These are phyloP conservation scores for Pelosia muscerda DNA, from an alignment of 2,888 invertebrate species.

Conservation along the genomic window DNA sequence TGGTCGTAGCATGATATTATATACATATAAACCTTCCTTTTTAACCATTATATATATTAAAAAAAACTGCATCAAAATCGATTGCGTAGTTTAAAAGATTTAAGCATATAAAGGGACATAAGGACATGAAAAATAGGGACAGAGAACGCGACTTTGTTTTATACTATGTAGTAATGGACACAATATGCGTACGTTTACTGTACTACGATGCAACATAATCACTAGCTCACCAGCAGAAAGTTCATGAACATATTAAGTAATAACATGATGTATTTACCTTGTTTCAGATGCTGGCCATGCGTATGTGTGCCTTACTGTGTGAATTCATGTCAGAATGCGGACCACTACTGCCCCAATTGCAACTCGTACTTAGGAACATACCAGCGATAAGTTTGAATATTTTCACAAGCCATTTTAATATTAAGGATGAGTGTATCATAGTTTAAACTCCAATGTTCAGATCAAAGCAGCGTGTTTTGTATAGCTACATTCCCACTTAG, in stretches of 20 bases:
- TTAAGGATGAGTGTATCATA: slow-evolving; percentile 15
- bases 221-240: too few relatives aligned
- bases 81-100: too few relatives aligned
- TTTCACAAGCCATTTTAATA: slow-evolving; percentile 8
- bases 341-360: slow-evolving; percentile 87
- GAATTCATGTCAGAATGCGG: slow-evolving; percentile 84
- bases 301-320: slow-evolving; percentile 87
- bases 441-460: slow-evolving; percentile 6
- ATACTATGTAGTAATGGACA: too few relatives aligned
- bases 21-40: too few relatives aligned
- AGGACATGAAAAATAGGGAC: too few relatives aligned
- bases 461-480: not conserved
- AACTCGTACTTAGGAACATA: slow-evolving; percentile 85
- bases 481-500: slow-evolving; percentile 13
- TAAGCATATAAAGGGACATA: too few relatives aligned
- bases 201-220: too few relatives aligned
- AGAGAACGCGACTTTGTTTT: too few relatives aligned
- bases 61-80: too few relatives aligned
- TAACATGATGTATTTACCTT: slow-evolving; percentile 13
- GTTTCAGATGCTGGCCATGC: slow-evolving; percentile 85
- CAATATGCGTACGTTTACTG: too few relatives aligned
- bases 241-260: not conserved
- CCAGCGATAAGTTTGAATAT: slow-evolving; percentile 38
- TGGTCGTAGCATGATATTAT: too few relatives aligned
- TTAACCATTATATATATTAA: too few relatives aligned